phyloP scores from a whole-genome alignment of 2,888 invertebrate genomes.

The Ernsta delagoae region DNA sequence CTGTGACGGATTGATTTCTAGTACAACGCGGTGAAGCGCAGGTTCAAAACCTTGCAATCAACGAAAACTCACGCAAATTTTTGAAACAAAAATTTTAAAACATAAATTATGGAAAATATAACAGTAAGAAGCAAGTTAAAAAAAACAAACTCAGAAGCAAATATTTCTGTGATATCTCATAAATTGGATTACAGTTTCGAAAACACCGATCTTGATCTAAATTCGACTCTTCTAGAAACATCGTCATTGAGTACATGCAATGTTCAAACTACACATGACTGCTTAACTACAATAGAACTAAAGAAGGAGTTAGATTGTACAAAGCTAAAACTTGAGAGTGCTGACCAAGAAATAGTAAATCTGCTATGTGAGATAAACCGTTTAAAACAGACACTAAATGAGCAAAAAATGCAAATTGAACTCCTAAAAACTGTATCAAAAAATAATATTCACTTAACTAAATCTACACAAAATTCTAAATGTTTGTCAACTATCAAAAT shows the following conservation, averaged over 20 bases:
- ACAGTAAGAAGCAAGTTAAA: neutral
- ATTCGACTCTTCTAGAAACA: neutral
- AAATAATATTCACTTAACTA: neutral
- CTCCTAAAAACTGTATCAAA: neutral
- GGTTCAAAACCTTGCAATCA: no score
- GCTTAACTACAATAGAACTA: neutral
- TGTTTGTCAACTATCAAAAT: neutral
- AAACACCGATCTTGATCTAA: neutral
- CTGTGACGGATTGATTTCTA: no score
- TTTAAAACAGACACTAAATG: neutral
- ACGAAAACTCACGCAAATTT: no score
- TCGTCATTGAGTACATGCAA: neutral
- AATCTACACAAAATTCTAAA: neutral
- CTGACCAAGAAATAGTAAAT: neutral
- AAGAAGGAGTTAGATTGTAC: neutral
- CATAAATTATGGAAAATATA: neutral
- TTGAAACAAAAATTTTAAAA: neutral
- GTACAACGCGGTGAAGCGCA: no score
- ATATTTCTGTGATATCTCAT: neutral
- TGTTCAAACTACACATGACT: neutral
- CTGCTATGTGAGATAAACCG: neutral
- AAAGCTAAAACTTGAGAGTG: neutral
- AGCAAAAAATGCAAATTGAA: constrained; percentile 1
- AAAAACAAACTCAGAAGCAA: neutral
- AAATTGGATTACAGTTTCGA: neutral